Conservation (phyloP, 2,797 vertebrate genomes). For the Clarias laeviceps region DNA sequence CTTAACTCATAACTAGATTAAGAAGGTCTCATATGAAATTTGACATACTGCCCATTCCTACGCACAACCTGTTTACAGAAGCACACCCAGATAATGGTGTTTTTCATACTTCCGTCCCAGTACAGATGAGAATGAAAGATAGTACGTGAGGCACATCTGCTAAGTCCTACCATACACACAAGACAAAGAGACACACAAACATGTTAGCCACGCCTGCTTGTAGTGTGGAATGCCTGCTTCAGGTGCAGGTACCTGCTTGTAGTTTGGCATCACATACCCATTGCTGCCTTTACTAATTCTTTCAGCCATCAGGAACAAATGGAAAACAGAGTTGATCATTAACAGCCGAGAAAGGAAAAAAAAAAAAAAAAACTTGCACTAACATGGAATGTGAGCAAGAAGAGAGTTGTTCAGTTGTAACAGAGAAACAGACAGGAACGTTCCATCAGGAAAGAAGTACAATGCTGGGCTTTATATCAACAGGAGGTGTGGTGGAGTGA, state of each 20-base stretch:
- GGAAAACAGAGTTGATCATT: conserved; percentile 48
- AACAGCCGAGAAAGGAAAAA: conserved; percentile 32
- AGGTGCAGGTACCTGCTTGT: conserved; percentile 40
- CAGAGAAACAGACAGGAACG: conserved; percentile 20
- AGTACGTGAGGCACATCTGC: conserved; percentile 13
- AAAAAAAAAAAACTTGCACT: conserved; percentile 19
- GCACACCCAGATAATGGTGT: neutral
- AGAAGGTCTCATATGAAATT: neutral
- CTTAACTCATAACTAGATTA: neutral
- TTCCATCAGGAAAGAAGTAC: neutral
- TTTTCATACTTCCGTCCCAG: conserved; percentile 26
- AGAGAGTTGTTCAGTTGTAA: conserved; percentile 34
- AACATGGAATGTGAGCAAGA: conserved; percentile 22
- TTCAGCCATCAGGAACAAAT: conserved; percentile 32
- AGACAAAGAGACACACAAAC: conserved; percentile 21
- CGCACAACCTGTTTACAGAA: neutral
- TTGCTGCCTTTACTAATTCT: conserved; percentile 5
- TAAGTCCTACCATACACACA: neutral
- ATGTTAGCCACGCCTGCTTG: conserved; percentile 37
- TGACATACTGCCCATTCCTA: neutral
- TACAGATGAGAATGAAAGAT: conserved; percentile 29
- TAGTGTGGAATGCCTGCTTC: conserved; percentile 16
- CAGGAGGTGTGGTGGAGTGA: conserved; percentile 23
- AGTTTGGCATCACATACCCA: conserved; percentile 30
- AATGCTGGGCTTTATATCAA: conserved; percentile 1